A percentile compares a stretch with the other conserved stretches of the same genome.
phyloP scores from a whole-genome alignment of 1,140 invertebrate species.

The Globodera rostochiensis region DNA sequence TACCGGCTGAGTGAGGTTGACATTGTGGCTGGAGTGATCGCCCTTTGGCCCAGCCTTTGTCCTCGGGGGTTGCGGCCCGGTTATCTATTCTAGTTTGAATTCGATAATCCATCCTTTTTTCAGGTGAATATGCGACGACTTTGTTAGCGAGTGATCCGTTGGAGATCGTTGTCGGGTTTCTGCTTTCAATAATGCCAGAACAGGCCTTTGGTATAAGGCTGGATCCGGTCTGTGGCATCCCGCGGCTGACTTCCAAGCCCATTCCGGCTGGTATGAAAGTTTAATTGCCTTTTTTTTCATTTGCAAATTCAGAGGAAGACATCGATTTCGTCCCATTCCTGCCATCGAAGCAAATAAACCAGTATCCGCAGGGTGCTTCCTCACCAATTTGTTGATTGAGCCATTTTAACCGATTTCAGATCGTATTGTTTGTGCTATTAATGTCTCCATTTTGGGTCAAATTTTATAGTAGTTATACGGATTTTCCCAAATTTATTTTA shows the following conservation, averaged over 20 bases:
- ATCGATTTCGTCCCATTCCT: neutral
- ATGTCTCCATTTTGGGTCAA: too few species aligned
- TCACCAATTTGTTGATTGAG: neutral
- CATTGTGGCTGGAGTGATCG: neutral
- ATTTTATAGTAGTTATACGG: too few species aligned
- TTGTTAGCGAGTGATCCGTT: neutral
- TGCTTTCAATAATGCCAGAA: constrained; percentile 14
- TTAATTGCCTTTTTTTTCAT: too few species aligned
- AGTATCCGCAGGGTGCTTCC: neutral
- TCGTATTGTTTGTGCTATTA: too few species aligned
- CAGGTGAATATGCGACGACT: neutral
- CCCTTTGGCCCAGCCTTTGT: neutral
- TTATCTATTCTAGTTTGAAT: neutral
- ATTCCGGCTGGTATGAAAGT: neutral
- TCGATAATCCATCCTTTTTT: too few species aligned
- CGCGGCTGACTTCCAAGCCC: neutral
- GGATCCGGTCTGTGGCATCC: neutral
- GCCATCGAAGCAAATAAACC: neutral
- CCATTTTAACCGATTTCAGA: neutral
- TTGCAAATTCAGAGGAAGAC: neutral
- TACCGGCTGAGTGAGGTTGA: constrained; percentile 7
- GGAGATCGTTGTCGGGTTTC: neutral
- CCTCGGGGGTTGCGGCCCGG: neutral
- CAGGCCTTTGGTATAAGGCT: neutral
- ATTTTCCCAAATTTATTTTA: too few species aligned